phyloP scores from a whole-genome alignment of 2,113 vertebrate genomes.

The Cranoglanis bouderius region DNA sequence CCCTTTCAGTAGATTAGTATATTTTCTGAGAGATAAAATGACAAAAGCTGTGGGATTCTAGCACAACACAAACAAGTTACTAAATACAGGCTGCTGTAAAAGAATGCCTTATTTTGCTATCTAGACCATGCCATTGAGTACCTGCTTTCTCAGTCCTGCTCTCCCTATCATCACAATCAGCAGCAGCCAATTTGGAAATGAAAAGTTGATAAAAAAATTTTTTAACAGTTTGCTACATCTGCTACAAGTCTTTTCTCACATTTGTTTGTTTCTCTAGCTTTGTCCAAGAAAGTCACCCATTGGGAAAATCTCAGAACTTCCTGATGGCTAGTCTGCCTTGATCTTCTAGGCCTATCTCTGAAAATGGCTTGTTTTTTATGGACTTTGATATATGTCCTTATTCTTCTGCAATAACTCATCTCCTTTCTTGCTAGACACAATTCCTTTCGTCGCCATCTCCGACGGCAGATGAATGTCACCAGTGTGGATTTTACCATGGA shows the following conservation, averaged over 20 bases:
- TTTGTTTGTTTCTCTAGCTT: background rate
- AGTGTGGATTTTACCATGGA: slow-evolving; percentile 93
- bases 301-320: background rate
- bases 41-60: background rate
- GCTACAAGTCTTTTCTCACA: background rate
- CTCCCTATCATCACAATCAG: background rate
- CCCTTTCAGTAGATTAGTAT: background rate
- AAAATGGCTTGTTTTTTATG: background rate
- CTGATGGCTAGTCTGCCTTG: background rate
- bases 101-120: background rate
- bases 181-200: background rate
- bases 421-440: slow-evolving; percentile 83
- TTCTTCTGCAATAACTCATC: slow-evolving; percentile 44
- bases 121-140: background rate
- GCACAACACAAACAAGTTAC: background rate
- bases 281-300: background rate
- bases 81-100: background rate
- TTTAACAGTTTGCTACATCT: background rate
- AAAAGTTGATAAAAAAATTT: background rate
- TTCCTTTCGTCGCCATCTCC: slow-evolving; percentile 94
- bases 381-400: background rate
- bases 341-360: background rate
- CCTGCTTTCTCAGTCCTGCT: background rate
- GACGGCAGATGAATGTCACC: slow-evolving; percentile 94
- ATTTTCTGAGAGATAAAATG: background rate